A percentile compares a stretch with the other conserved stretches of the same genome.
Evolutionary conservation across 2,113 vertebrate species (phyloP).

Genomic region (Microcebus tavaratra): DNA sequence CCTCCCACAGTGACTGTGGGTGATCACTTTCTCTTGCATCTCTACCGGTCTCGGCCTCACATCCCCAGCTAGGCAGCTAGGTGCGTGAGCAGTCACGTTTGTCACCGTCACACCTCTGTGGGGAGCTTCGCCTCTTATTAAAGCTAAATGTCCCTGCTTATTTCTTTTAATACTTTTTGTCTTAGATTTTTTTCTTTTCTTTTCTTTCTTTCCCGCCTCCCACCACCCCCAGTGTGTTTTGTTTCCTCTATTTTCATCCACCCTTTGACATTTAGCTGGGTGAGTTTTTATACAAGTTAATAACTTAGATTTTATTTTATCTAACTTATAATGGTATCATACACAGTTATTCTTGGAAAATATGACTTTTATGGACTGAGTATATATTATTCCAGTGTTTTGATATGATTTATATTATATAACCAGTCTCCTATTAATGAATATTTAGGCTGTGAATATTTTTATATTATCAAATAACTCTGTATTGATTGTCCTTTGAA

Average conservation of each 20-base stretch:
- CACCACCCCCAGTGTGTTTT: neutral
- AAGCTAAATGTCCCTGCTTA: neutral
- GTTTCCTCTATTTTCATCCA: neutral
- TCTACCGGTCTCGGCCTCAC: neutral
- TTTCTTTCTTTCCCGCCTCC: neutral
- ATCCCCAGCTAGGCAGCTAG: neutral
- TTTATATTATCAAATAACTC: conserved; percentile 27
- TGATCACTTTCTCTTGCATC: neutral
- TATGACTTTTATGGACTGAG: neutral
- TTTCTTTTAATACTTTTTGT: neutral
- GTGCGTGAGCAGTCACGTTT: neutral
- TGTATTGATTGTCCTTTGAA: neutral
- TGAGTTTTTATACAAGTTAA: neutral
- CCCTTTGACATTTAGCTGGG: conserved; percentile 3
- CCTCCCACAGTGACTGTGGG: neutral
- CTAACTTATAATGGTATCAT: neutral
- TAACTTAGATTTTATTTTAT: too few relatives aligned
- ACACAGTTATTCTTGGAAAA: conserved; percentile 13
- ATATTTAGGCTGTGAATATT: conserved; percentile 26
- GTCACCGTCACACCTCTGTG: neutral
- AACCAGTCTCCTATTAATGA: neutral
- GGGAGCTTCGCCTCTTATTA: neutral
- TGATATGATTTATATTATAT: conserved; percentile 9
- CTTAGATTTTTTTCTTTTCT: neutral
- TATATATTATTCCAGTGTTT: neutral